A percentile compares a stretch with the other conserved stretches of the same genome.
phyloP scores from a whole-genome alignment of 1,140 invertebrate species.

The Arctopsyche grandis region DNA sequence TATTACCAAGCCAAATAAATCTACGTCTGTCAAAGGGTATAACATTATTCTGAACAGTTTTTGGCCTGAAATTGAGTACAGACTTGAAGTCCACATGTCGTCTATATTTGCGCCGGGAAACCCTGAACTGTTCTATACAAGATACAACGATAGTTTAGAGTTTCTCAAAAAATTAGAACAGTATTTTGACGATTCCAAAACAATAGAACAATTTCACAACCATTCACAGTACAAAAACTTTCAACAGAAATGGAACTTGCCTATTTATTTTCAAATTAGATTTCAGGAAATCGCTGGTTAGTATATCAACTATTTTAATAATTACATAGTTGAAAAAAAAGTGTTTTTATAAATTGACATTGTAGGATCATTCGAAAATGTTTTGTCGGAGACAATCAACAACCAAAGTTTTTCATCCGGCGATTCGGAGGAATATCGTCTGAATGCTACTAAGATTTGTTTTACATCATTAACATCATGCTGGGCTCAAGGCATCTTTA shows the following conservation, averaged over 20 bases:
- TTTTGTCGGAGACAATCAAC: conserved; percentile 64
- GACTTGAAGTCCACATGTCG: conserved; percentile 79
- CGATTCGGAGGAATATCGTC: conserved; percentile 62
- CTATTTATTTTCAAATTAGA: conserved; percentile 94
- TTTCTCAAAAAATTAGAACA: conserved; percentile 83
- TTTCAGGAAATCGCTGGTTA: conserved; percentile 89
- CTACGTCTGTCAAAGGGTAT: conserved; percentile 74
- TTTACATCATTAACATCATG: conserved; percentile 73
- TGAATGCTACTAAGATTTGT: conserved; percentile 65
- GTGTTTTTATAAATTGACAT: background rate
- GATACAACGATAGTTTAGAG: conserved; percentile 81
- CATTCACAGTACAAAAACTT: conserved; percentile 78
- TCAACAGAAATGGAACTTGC: conserved; percentile 89
- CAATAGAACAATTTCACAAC: conserved; percentile 67
- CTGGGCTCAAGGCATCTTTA: conserved; percentile 80
- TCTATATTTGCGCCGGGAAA: conserved; percentile 92
- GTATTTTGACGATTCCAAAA: conserved; percentile 70
- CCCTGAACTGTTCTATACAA: conserved; percentile 85
- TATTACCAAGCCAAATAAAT: conserved; percentile 72
- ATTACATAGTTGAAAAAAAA: conserved; percentile 11
- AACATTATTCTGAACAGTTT: conserved; percentile 90
- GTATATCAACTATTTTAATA: conserved; percentile 32
- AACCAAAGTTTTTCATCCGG: conserved; percentile 54
- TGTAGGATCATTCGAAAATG: conserved; percentile 69
- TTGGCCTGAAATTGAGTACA: conserved; percentile 86